Conservation (phyloP, 2,888 invertebrate genomes). For the Brachyopa scutellaris region DNA sequence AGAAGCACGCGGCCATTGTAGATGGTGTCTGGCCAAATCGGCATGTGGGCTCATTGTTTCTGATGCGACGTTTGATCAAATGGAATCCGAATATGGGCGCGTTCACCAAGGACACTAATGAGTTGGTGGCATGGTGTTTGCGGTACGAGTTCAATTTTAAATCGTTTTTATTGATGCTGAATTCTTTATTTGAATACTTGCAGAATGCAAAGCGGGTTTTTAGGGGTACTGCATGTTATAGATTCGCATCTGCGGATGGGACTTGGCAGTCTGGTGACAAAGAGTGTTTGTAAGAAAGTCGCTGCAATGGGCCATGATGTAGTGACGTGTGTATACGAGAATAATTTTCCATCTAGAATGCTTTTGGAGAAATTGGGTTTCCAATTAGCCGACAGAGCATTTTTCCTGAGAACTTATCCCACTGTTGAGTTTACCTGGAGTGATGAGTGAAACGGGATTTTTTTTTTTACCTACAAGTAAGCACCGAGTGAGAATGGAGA, state of each 20-base stretch:
- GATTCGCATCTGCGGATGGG: conserved; percentile 63
- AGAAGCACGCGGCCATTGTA: conserved; percentile 58
- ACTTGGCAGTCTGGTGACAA: conserved; percentile 55
- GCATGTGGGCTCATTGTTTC: conserved; percentile 68
- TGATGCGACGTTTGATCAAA: conserved; percentile 67
- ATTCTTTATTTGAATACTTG: neutral
- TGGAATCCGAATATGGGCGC: conserved; percentile 72
- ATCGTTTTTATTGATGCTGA: neutral
- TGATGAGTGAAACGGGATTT: conserved; percentile 10
- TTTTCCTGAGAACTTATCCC: conserved; percentile 7
- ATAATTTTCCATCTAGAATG: conserved; percentile 61
- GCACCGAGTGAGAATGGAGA: conserved; percentile 8
- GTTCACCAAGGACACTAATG: conserved; percentile 55
- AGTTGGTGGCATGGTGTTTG: conserved; percentile 73
- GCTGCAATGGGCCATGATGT: conserved; percentile 63
- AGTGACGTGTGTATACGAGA: conserved; percentile 63
- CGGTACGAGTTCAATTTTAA: conserved; percentile 36
- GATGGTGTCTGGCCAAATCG: conserved; percentile 72
- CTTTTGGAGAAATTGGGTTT: conserved; percentile 72
- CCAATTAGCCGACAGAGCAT: conserved; percentile 29
- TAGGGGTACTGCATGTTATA: conserved; percentile 66
- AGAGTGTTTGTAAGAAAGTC: conserved; percentile 63
- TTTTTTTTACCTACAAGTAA: neutral
- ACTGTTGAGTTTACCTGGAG: conserved; percentile 23
- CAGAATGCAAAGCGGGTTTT: conserved; percentile 63